phyloP scores from a whole-genome alignment of 2,888 invertebrate species.

The Drosophila colorata region DNA sequence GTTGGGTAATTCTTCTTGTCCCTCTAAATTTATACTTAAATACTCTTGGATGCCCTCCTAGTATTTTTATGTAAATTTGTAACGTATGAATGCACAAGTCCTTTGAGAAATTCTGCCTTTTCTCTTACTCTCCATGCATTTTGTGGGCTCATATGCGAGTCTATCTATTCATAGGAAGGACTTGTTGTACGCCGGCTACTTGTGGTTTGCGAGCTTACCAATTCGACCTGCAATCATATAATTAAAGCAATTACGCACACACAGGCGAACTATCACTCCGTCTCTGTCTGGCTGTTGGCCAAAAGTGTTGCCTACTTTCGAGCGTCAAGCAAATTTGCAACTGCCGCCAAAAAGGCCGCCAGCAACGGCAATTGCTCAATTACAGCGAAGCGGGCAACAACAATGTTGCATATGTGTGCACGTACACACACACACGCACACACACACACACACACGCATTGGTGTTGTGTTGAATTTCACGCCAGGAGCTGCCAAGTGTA shows the following conservation, averaged over 20 bases:
- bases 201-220: too few species aligned
- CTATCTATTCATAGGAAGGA: too few species aligned
- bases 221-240: slow-evolving; percentile 3
- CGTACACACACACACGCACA: slow-evolving; percentile 33
- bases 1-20: too few species aligned
- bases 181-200: too few species aligned
- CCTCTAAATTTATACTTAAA: too few species aligned
- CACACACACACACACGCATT: slow-evolving; percentile 20
- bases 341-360: slow-evolving; percentile 40
- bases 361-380: slow-evolving; percentile 75
- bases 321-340: slow-evolving; percentile 59
- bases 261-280: not conserved
- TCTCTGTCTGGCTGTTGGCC: slow-evolving; percentile 8
- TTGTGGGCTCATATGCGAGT: too few species aligned
- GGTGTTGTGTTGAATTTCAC: slow-evolving; percentile 80
- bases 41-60: too few species aligned
- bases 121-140: too few species aligned
- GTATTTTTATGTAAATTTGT: too few species aligned
- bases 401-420: slow-evolving; percentile 32
- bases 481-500: slow-evolving; percentile 78
- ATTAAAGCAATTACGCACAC: not conserved
- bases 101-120: too few species aligned
- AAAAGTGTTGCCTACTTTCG: slow-evolving; percentile 73
- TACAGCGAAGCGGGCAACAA: slow-evolving; percentile 66
- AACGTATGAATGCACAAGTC: too few species aligned